These are phyloP conservation scores for Limnephilus auricula DNA, from an alignment of 2,888 invertebrate species.

Conservation along the genomic window DNA sequence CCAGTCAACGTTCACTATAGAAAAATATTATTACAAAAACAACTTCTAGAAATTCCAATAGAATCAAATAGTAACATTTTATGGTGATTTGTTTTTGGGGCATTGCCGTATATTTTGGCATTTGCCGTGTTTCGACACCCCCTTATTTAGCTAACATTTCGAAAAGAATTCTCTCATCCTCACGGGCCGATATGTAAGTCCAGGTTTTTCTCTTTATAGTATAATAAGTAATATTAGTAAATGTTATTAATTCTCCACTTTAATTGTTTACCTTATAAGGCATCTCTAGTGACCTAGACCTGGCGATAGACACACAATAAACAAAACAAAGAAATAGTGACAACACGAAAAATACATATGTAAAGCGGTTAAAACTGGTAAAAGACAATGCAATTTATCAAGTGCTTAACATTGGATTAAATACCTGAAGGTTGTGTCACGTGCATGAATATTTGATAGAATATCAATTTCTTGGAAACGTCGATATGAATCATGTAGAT, in stretches of 20 bases:
- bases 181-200: no score
- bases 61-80: no score
- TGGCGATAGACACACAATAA: neutral
- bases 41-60: no score
- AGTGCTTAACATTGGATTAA: neutral
- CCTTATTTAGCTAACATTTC: no score
- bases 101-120: no score
- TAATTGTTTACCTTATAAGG: neutral
- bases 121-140: no score
- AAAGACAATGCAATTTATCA: neutral
- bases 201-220: neutral
- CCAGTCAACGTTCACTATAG: no score
- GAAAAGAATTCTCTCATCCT: no score
- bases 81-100: no score
- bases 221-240: no score
- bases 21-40: no score
- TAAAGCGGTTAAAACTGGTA: neutral
- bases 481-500: neutral
- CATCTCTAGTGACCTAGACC: neutral
- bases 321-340: neutral
- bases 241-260: neutral
- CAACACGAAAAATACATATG: neutral
- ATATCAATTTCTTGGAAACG: neutral
- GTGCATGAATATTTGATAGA: neutral
- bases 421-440: neutral